Evolutionary conservation across 1,140 invertebrate genomes (phyloP), one percentile per base, ranked within the genome.

Genomic region (Pseudomyrmex sp.): DNA sequence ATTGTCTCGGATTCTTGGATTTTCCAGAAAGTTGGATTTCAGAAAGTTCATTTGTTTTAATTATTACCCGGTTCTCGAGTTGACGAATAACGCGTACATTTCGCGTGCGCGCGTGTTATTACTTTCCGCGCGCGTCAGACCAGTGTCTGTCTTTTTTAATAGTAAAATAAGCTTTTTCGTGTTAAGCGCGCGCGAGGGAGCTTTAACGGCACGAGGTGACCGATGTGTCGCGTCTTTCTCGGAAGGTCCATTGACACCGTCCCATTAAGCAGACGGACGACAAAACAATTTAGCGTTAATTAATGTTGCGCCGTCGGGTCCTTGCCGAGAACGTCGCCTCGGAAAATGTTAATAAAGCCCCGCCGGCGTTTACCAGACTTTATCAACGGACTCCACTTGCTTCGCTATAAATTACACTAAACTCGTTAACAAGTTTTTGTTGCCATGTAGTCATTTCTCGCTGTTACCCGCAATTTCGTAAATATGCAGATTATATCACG

Each of bases 211-310:
- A 83, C 80, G 69, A 77, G 68, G 66, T 68, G 56, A 69, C 73
- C 59, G 65, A 89, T 82, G 83, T 74, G 83, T 74, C 73, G 59
- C 76, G 69, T 54, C 35, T 35, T 90, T 91, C 91, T 90, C 79
- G 86, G 85, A 91, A 91, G 86, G 85, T 88, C 90, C 90, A 90
- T 90, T 91, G 90, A 91, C 89, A 89, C 82, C 66, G 87, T 75
- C 63, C 70, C 82, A 83, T 89, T 91, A 77, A 89, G 85, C 74
- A 77, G 82, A 88, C 86, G 87, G 87, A 91, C 90, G 85, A 90
- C 86, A 85, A 87, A 90, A 89, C 89, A 89, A 90, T 92, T 92
- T 88, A 89, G 83, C 82, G 87, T 72, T 92, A 89, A 91, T 92
- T 89, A 89, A 89, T 86, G 82, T 87, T 89, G 73, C 76, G 83